Percentiles rank a stretch among this genome's conserved stretches.
Conservation (phyloP, 1,140 invertebrate species). For the Zophobas atratus region DNA sequence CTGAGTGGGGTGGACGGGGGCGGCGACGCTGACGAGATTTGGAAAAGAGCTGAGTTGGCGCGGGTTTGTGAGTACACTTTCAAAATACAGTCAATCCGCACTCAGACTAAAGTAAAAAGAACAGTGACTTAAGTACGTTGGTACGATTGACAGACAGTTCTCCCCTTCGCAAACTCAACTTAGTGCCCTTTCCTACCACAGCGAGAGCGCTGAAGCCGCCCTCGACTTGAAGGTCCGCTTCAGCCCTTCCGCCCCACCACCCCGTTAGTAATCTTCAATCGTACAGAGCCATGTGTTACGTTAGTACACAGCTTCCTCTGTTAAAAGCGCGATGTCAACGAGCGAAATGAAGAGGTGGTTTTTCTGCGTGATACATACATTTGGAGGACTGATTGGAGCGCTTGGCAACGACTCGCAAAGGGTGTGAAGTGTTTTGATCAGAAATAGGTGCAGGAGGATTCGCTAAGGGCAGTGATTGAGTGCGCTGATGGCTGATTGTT, state of each 20-base stretch:
- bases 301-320: neutral
- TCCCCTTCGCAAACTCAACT: no score
- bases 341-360: slow-evolving; percentile 17
- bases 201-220: no score
- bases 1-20: neutral
- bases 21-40: neutral
- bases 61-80: no score
- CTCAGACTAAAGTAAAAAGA: no score
- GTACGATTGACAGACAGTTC: no score
- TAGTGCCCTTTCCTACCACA: no score
- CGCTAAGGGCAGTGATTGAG: slow-evolving; percentile 75
- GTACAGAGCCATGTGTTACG: neutral
- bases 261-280: no score
- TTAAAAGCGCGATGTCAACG: neutral
- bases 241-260: no score
- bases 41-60: no score
- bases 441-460: slow-evolving; percentile 55
- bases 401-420: slow-evolving; percentile 54
- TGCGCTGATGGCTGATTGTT: slow-evolving; percentile 73
- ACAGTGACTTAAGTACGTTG: no score
- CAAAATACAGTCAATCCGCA: no score
- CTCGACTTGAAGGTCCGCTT: no score
- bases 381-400: slow-evolving; percentile 61
- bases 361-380: slow-evolving; percentile 61
- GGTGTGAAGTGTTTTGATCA: slow-evolving; percentile 54